These are phyloP conservation scores for Chymomyza procnemis DNA, from an alignment of 2,888 invertebrate genomes.

Conservation along the genomic window DNA sequence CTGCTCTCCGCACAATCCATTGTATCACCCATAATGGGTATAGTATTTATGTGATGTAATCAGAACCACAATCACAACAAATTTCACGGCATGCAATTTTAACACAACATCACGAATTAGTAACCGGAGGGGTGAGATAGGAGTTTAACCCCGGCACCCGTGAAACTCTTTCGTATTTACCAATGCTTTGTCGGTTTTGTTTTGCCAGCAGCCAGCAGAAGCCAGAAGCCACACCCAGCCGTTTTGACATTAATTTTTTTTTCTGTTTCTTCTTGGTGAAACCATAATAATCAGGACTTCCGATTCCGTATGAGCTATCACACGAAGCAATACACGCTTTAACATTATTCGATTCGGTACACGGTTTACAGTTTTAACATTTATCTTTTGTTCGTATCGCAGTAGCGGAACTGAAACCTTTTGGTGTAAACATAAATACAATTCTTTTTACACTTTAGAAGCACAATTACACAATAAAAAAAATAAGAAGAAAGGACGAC, in stretches of 20 bases:
- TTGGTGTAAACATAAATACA: conserved; percentile 18
- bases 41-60: conserved; percentile 49
- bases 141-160: conserved; percentile 33
- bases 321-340: conserved; percentile 58
- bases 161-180: conserved; percentile 62
- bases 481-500: too few species aligned
- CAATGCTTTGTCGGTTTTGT: conserved; percentile 46
- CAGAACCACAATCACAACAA: conserved; percentile 67
- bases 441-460: not conserved
- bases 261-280: conserved; percentile 43
- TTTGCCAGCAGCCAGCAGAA: conserved; percentile 17
- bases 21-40: conserved; percentile 26
- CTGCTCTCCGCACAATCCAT: conserved; percentile 54
- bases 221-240: conserved; percentile 42
- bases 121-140: conserved; percentile 42
- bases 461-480: not conserved
- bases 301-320: conserved; percentile 44
- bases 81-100: conserved; percentile 67
- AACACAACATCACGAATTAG: conserved; percentile 46
- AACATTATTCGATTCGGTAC: conserved; percentile 61
- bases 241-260: conserved; percentile 70
- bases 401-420: conserved; percentile 37
- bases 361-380: conserved; percentile 70
- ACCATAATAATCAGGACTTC: conserved; percentile 64
- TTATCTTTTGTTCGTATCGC: conserved; percentile 59